phyloP scores from a whole-genome alignment of 2,888 invertebrate species.

The Phyllotreta cruciferae region DNA sequence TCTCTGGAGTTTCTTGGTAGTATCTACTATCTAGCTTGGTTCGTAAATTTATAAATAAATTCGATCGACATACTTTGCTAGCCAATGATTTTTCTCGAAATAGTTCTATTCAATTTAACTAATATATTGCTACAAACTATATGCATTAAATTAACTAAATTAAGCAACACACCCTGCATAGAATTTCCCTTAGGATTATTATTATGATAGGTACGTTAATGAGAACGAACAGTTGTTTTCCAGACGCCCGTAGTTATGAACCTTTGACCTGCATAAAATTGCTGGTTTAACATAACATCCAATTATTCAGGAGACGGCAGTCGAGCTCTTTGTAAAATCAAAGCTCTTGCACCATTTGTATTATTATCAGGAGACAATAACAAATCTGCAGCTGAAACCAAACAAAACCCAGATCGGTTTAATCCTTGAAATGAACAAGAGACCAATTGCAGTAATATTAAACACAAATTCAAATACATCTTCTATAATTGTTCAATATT shows the following conservation, averaged over 20 bases:
- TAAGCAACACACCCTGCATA: background rate
- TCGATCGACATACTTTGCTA: constrained; percentile 7
- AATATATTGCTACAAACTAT: no score
- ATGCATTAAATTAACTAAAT: background rate
- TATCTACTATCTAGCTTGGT: constrained; percentile 9
- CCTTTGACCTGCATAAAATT: constrained; percentile 22
- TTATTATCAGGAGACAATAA: constrained; percentile 6
- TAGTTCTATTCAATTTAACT: no score
- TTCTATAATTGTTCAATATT: no score
- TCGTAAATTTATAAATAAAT: constrained; percentile 20
- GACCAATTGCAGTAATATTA: no score
- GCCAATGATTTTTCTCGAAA: background rate
- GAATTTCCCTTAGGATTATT: constrained; percentile 6
- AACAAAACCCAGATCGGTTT: background rate
- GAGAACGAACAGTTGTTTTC: constrained; percentile 21
- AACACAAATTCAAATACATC: no score
- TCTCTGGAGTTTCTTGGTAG: constrained; percentile 19
- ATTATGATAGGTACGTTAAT: constrained; percentile 5
- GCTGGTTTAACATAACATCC: constrained; percentile 15
- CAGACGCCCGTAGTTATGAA: constrained; percentile 12
- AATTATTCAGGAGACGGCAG: constrained; percentile 12
- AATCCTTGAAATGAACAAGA: no score
- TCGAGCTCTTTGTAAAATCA: constrained; percentile 17
- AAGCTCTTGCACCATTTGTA: constrained; percentile 16
- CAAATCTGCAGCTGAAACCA: constrained; percentile 2